A percentile compares a stretch with the other conserved stretches of the same genome.
These are phyloP conservation scores for Cephus pulcher DNA, from an alignment of 2,888 invertebrate genomes.

Conservation along the genomic window DNA sequence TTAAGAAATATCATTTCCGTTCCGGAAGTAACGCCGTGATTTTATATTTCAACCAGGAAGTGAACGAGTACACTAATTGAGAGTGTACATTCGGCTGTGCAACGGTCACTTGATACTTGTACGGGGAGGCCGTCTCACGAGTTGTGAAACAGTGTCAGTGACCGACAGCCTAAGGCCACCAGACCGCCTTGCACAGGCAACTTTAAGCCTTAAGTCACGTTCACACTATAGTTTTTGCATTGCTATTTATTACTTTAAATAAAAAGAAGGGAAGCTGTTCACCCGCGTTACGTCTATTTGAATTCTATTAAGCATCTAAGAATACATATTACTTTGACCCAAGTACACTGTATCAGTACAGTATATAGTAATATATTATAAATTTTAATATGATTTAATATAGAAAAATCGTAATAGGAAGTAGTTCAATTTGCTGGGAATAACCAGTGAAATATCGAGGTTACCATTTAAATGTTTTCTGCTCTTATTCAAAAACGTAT, in stretches of 20 bases:
- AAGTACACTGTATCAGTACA: not conserved
- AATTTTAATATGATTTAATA: not conserved
- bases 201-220: not conserved
- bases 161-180: conserved; percentile 66
- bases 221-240: not conserved
- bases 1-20: not conserved
- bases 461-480: not conserved
- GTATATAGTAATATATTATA: not conserved
- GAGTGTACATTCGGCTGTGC: conserved; percentile 5
- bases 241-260: not conserved
- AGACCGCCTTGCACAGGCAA: conserved; percentile 42
- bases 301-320: not conserved
- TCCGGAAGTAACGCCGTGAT: not conserved
- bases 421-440: not conserved
- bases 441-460: not conserved
- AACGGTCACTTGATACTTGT: conserved; percentile 35
- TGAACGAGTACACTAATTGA: not conserved
- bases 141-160: conserved; percentile 64
- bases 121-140: conserved; percentile 36
- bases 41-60: not conserved
- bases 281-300: not conserved
- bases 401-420: not conserved
- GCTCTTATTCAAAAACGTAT: not conserved
- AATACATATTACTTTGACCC: not conserved
- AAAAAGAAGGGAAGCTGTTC: not conserved